phyloP scores from a whole-genome alignment of 1,140 invertebrate genomes.

The Neuroterus valhalla region DNA sequence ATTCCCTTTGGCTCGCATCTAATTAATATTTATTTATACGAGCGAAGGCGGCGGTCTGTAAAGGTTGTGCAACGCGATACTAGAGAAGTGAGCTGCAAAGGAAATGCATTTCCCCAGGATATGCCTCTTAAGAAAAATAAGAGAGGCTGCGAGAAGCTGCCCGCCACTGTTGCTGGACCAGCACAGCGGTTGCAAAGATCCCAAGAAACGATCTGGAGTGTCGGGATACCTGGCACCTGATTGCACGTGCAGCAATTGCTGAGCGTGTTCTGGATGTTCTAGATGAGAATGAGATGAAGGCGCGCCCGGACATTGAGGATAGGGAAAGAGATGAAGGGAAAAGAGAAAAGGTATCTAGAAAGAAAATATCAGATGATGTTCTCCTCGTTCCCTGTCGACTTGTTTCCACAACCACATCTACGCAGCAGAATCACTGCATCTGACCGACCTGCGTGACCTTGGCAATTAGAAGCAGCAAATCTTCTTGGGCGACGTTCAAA shows the following conservation, averaged over 20 bases:
- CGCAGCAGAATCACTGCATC: conserved; percentile 52
- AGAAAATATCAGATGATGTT: conserved; percentile 24
- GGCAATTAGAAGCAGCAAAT: conserved; percentile 25
- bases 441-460: conserved; percentile 49
- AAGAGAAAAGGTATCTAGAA: conserved; percentile 36
- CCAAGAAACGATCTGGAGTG: conserved; percentile 15
- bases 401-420: conserved; percentile 60
- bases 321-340: conserved; percentile 13
- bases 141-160: background rate
- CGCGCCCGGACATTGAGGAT: conserved; percentile 25
- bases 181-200: conserved; percentile 8
- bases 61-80: conserved; percentile 11
- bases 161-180: conserved; percentile 17
- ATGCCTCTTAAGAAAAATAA: background rate
- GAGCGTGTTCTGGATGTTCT: conserved; percentile 9
- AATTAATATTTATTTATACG: conserved; percentile 12
- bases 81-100: conserved; percentile 5
- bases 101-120: conserved; percentile 26
- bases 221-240: conserved; percentile 34
- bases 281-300: background rate
- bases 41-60: background rate
- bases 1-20: conserved; percentile 28
- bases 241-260: conserved; percentile 18
- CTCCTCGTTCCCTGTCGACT: conserved; percentile 51
- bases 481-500: conserved; percentile 7